Base-by-base conservation (phyloP, 2,113 vertebrate genomes). In the Ailurus styani region DNA sequence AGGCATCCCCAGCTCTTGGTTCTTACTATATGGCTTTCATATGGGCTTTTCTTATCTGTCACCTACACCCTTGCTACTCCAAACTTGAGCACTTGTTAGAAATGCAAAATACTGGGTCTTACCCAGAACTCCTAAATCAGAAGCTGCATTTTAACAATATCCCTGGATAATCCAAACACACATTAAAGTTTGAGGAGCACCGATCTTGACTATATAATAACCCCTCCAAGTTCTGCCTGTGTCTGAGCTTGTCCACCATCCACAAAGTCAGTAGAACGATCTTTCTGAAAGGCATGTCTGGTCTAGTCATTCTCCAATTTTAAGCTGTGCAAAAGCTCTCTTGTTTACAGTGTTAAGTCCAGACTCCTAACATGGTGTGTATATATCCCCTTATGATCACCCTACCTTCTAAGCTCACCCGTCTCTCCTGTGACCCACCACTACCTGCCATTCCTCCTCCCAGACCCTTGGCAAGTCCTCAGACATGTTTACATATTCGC, bases 391-490 rank as follows among this genome's bases (percentile, higher is more conserved):
- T 52, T 29, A 2, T 25, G 45, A 11, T 77, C 13, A 47, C 7
- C 2, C 3, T 27, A 0, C 14, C 3, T 77, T 47, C 14, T 4
- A 23, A 25, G 11, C 4, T 73, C 27, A 27, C 1, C 3, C 1
- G 2, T 70, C 31, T 77, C 42, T 50, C 50, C 85, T 2, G 1
- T 45, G 27, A 70, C 21, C 42, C 37, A 60, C 40, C 3, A 31
- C 57, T 14, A 93, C 21, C 25, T 72, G 10, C 60, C 45, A 2
- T 83, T 93, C 45, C 14, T 57, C 64, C 18, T 11, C 18, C 42
- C 3, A n/a, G 31, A 34, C 1, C 10, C 29, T 50, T 25, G 14
- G 6, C 62, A 79, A 40, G 15, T 55, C 40, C 5, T 34, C 6
- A 13, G 21, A 47, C 18, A 37, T 4, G 2, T 87, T 85, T 40